Evolutionary conservation across 2,888 invertebrate genomes (phyloP), one percentile per base, ranked within the genome.

Genomic region (Laothoe populi): DNA sequence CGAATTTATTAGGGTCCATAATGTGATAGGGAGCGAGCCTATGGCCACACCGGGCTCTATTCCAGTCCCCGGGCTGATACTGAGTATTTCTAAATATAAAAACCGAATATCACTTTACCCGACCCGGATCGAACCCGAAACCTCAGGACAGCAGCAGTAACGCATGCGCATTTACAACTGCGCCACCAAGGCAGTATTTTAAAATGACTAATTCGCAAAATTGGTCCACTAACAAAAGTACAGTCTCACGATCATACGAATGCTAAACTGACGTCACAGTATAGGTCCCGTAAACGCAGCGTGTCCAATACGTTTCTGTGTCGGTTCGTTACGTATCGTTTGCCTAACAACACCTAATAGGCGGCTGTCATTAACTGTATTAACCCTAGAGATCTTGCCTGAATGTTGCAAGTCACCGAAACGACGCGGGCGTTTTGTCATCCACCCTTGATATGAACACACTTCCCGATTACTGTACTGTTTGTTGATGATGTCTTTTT

Each of bases 241-340:
- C 19, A 23, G 48, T 57, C 62, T 57, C 16, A 62, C 40, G 38
- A 13, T 45, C 21, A 59, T 45, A 57, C 44, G 11, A 53, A 44
- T 38, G 35, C 38, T 16, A 57, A 26, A 66, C 68, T 83, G 81
- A 82, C 84, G 80, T 84, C 81, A 83, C 74, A 75, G 65, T 11
- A 71, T 73, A 77, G 78, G 78, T 79, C 76, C 75, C 78, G 75
- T 77, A 82, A 84, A 86, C 87, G 85, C 88, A 87, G 86, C 90
- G 87, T 88, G 74, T 78, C 92, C 65, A 86, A 92, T 87, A 80
- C 88, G 83, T 86, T 83, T 92, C 81, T 79, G 87, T 74, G 81
- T 73, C 87, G 92, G 82, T 92, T 92, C 90, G 91, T 92, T 91
- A 87, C 72, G 73, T 82, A 81, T 87, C 84, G 86, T 88, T 90